Conservation (phyloP, 2,888 invertebrate species). For the Hedya salicella region DNA sequence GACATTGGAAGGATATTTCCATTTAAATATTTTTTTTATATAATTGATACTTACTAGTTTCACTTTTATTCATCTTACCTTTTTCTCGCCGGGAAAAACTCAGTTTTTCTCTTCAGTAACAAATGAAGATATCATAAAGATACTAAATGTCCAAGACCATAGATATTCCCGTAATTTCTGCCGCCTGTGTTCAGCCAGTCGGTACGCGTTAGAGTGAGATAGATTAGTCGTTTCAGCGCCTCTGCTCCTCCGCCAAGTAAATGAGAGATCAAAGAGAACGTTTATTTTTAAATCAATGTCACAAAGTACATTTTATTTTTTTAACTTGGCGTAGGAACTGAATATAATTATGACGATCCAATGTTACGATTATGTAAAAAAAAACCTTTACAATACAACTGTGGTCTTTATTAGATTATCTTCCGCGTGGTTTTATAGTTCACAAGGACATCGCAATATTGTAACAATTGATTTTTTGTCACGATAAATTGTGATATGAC, state of each 20-base stretch:
- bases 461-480: too few species aligned
- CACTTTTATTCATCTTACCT: too few species aligned
- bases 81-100: background rate
- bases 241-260: constrained; percentile 32
- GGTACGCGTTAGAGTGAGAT: constrained; percentile 40
- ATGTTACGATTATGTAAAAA: constrained; percentile 1
- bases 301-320: background rate
- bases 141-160: background rate
- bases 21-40: background rate
- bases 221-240: constrained; percentile 38
- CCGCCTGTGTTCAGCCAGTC: constrained; percentile 35
- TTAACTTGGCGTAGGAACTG: constrained; percentile 14
- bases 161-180: constrained; percentile 6
- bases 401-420: background rate
- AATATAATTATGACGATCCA: background rate
- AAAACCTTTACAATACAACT: background rate
- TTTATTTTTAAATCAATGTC: constrained; percentile 30
- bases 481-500: too few species aligned
- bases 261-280: constrained; percentile 34
- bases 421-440: too few species aligned
- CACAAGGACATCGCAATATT: too few species aligned
- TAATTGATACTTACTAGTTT: too few species aligned
- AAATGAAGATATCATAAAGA: background rate
- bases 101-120: too few species aligned
- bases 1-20: background rate